A percentile compares a stretch with the other conserved stretches of the same genome.
phyloP scores from a whole-genome alignment of 2,888 invertebrate species.

The Petrophora chlorosata region DNA sequence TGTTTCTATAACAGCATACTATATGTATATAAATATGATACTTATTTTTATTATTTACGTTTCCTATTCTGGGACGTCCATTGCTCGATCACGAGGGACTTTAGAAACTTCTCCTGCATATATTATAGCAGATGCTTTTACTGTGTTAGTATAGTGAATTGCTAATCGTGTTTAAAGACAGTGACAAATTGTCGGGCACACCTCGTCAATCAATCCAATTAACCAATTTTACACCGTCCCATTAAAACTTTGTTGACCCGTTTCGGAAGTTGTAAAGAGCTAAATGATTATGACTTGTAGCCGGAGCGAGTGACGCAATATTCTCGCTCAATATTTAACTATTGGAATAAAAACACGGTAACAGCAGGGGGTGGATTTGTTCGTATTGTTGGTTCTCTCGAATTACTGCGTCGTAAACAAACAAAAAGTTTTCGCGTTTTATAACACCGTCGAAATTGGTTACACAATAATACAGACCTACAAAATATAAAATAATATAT shows the following conservation, averaged over 20 bases:
- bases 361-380: constrained; percentile 11
- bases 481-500: constrained; percentile 16
- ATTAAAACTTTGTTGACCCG: constrained; percentile 64
- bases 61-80: constrained; percentile 8
- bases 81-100: not conserved
- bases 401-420: constrained; percentile 15
- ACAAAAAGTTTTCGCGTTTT: constrained; percentile 15
- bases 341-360: constrained; percentile 25
- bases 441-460: constrained; percentile 17
- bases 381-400: constrained; percentile 13
- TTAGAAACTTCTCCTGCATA: not conserved
- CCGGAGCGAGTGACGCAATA: constrained; percentile 29
- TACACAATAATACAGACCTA: constrained; percentile 9
- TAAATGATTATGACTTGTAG: constrained; percentile 35
- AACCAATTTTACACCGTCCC: constrained; percentile 60
- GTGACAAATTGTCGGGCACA: constrained; percentile 51
- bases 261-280: constrained; percentile 54
- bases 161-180: constrained; percentile 41
- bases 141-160: constrained; percentile 21
- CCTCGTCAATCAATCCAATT: constrained; percentile 66
- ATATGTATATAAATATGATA: too few species aligned
- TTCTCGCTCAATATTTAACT: constrained; percentile 23
- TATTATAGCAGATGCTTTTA: too few species aligned
- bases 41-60: constrained; percentile 23
- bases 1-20: constrained; percentile 38